Base-by-base conservation (phyloP, 2,113 vertebrate species). In the Caretta caretta region DNA sequence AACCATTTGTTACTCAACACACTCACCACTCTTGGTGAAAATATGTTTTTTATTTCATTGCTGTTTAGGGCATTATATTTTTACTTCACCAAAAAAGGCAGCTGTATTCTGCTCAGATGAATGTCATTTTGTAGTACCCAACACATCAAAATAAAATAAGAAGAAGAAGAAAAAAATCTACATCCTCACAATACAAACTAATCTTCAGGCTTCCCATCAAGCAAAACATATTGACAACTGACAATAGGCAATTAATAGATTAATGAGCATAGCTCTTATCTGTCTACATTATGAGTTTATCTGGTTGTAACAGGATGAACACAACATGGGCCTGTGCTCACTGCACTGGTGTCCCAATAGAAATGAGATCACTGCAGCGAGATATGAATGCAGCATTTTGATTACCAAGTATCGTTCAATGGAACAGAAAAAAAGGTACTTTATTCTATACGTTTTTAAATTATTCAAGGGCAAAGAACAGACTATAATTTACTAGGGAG, bases 191-290 rank as follows among this genome's bases (percentile, higher is more conserved):
- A 96, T 97, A 94, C 94, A 94, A 97, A 91, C 53, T 97, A 95
- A 98, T 97, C 96, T 97, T 94, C 92, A 1, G 0, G 83, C 91
- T 94, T 96, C 90, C 92, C 97, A 97, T 97, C 97, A 96, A 97
- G 96, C 4, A 53, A 96, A 97, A 69, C 97, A 91, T 97, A 97
- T 95, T 97, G 97, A 97, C 96, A 98, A 95, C 87, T 95, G 93
- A 98, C 97, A 98, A 97, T 97, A 96, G 96, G 96, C 94, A 97
- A 97, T 98, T 98, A 98, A 98, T 97, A 97, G 97, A 97, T 98
- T 97, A 98, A 98, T 97, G 96, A 96, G 97, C 91, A 95, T 89
- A 95, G 94, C 88, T 81, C 97, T 98, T 98, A 97, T 98, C 97
- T 96, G 88, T 95, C 93, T 94, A 53, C 96, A 97, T 97, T 97